Base-by-base conservation (phyloP, 2,797 vertebrate genomes). In the Perodicticus potto region DNA sequence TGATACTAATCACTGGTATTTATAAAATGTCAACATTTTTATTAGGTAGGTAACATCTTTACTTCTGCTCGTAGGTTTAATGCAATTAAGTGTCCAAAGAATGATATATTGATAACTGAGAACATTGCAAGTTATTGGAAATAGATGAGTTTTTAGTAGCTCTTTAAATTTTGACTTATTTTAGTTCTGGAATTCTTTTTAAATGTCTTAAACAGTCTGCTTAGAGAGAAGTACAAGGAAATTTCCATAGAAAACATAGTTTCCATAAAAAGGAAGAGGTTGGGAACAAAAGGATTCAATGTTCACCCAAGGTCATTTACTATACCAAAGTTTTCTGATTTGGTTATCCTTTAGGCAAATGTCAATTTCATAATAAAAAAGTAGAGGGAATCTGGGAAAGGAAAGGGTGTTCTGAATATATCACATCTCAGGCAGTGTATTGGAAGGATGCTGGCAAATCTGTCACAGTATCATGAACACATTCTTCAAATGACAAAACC, bases 401-500 rank as follows among this genome's bases (percentile, higher is more conserved):
- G 20, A 91, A 84, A 89, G 86, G 63, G 25, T 63, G 20, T 37
- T 81, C 86, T 89, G 81, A 92, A 86, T 61, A 37, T 37, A 86
- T 57, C 73, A 53, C 63, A 34, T 94, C 57, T 53, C 53, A 32
- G 40, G 90, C 61, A 12, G 43, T 43, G 82, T 43, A 67, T 65
- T 0, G 3, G 86, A 84, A 95, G 84, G 86, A 83, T 43, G 73
- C n/a, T 9, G 85, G 81, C 78, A 92, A 69, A 93, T 93, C 93
- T 87, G 96, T 93, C 94, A 91, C 10, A 0, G 95, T 73, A 49
- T 43, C 23, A 0, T 76, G 94, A 96, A 57, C 84, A 57, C 84
- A 88, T 88, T 96, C 94, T 95, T 92, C 82, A 96, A 70, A 83
- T 88, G 91, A 91, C 89, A 96, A 77, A 94, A 76, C 73, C 77